Evolutionary conservation across 2,888 invertebrate genomes (phyloP), one percentile per base, ranked within the genome.

Genomic region (Hecatera dysodea): DNA sequence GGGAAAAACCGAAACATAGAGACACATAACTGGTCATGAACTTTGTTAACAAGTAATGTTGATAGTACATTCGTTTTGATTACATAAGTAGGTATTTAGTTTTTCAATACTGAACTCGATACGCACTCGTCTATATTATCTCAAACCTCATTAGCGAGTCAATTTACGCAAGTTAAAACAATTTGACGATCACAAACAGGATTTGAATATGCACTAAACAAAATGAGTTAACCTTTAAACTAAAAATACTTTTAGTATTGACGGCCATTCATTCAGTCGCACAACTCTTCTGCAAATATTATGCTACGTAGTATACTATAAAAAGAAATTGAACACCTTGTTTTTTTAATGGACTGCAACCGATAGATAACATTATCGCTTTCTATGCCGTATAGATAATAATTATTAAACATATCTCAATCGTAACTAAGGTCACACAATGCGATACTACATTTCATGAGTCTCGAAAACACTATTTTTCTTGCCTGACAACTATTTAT

Each of bases 341-440:
- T 68, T 50, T 44, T 70, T 63, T 56, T 75, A 50, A 75, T 76
- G 39, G 27, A 52, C 27, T 11, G 55, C 53, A 27, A 60, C 50
- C 0, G 50, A 71, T 33, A 55, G 79, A 77, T 75, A 70, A 53
- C 11, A n/a, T 39, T 53, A 80, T 64, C 68, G 50, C 65, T 80
- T 71, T 80, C 78, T 70, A 59, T 44, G 29, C 24, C 27, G 33
- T 27, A 52, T 59, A 57, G 60, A 80, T 63, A 75, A 70, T 29
- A 59, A 22, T 36, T n/a, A 55, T 61, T 62, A 62, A 74, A 80
- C 33, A 17, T 61, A 62, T 80, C 59, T 42, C 36, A 46, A 63
- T 78, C 55, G 63, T 67, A 63, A 71, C 71, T 67, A 56, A 80
- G 66, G 76, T 78, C 50, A 66, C 27, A 57, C 8, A 60, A 64